phyloP scores from a whole-genome alignment of 2,888 invertebrate genomes.

The Lymantria monacha region DNA sequence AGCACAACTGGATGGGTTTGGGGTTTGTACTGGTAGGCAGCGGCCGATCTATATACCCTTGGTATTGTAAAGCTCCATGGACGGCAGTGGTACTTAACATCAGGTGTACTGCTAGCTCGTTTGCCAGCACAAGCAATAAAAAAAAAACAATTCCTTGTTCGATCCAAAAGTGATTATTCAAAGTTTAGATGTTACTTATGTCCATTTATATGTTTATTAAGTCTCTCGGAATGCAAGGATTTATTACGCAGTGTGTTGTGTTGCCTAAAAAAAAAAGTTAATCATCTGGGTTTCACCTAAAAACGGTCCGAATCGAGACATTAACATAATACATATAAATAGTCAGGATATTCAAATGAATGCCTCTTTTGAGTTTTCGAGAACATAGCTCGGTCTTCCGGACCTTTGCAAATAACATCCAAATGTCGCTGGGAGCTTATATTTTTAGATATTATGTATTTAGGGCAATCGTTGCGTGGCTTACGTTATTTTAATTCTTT shows the following conservation, averaged over 20 bases:
- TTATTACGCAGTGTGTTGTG: neutral
- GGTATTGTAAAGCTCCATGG: too few species aligned
- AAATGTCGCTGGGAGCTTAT: conserved; percentile 1
- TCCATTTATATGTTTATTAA: neutral
- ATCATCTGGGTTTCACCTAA: neutral
- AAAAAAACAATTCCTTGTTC: too few species aligned
- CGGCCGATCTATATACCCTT: too few species aligned
- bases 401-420: conserved; percentile 20
- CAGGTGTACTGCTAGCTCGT: too few species aligned
- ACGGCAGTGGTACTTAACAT: too few species aligned
- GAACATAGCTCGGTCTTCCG: conserved; percentile 17
- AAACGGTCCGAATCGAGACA: conserved; percentile 6
- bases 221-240: neutral
- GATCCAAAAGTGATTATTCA: neutral
- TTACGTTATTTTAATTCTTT: neutral
- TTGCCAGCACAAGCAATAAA: too few species aligned
- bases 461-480: neutral
- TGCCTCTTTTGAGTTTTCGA: conserved; percentile 15
- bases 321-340: conserved; percentile 26
- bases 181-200: neutral
- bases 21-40: too few species aligned
- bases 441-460: neutral
- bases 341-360: conserved; percentile 15
- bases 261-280: conserved; percentile 2
- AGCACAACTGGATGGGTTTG: too few species aligned